Percentiles rank a stretch among this genome's conserved stretches.
phyloP scores from a whole-genome alignment of 2,888 invertebrate genomes.

The Physocephala rufipes region DNA sequence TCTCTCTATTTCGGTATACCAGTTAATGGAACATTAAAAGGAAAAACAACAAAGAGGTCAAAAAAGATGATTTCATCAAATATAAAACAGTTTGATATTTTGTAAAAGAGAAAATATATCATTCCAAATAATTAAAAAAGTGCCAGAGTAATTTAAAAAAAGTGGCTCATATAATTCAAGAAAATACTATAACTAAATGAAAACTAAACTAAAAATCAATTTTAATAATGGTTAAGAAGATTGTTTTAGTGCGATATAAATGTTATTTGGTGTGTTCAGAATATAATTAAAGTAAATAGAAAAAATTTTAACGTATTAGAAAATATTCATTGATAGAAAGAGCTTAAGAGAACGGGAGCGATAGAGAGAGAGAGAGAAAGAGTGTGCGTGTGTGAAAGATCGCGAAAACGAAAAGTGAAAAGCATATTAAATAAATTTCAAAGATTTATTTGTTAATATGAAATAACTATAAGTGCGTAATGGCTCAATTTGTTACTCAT shows the following conservation, averaged over 20 bases:
- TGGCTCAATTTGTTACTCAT: slow-evolving; percentile 72
- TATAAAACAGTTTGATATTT: slow-evolving; percentile 11
- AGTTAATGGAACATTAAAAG: slow-evolving; percentile 37
- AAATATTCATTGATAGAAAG: too few relatives aligned
- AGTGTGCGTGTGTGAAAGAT: background rate
- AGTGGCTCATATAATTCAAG: slow-evolving; percentile 33
- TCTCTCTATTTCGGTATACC: slow-evolving; percentile 44
- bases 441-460: slow-evolving; percentile 14
- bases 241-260: too few relatives aligned
- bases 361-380: too few relatives aligned
- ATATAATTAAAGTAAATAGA: too few relatives aligned
- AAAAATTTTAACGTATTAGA: too few relatives aligned
- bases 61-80: slow-evolving; percentile 17
- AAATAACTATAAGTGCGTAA: slow-evolving; percentile 47
- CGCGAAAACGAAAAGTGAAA: too few relatives aligned
- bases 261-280: too few relatives aligned
- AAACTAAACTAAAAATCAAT: background rate
- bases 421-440: slow-evolving; percentile 14
- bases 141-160: slow-evolving; percentile 41
- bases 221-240: slow-evolving; percentile 37
- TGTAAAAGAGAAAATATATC: background rate
- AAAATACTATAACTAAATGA: slow-evolving; percentile 25
- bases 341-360: too few relatives aligned
- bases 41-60: background rate
- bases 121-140: slow-evolving; percentile 9